Percentiles rank a stretch among this genome's conserved stretches.
Evolutionary conservation across 2,113 vertebrate genomes (phyloP).

Genomic region (Macaca nemestrina): DNA sequence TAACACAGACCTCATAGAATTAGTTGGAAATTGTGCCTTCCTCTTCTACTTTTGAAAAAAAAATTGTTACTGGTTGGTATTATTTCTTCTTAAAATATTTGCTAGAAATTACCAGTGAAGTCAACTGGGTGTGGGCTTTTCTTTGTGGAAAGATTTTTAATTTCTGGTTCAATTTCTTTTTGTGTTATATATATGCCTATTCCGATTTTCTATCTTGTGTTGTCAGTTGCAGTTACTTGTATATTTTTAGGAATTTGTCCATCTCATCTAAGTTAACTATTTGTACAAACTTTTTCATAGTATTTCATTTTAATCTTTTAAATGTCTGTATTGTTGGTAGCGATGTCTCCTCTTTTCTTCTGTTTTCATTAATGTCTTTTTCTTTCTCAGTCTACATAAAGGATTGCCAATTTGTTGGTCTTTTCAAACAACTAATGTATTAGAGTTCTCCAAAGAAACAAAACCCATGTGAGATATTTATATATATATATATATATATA

Average conservation of each 20-base stretch:
- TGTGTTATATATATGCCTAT: neutral
- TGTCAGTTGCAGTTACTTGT: neutral
- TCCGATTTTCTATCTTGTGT: neutral
- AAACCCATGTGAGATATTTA: neutral
- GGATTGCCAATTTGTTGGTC: neutral
- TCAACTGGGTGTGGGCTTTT: neutral
- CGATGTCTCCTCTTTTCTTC: neutral
- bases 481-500: neutral
- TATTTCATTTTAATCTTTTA: neutral
- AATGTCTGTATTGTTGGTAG: neutral
- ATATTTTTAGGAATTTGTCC: neutral
- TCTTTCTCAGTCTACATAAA: neutral
- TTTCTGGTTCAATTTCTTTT: neutral
- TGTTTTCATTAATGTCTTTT: neutral
- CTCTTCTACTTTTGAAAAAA: neutral
- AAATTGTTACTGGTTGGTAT: neutral
- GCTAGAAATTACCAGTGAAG: neutral
- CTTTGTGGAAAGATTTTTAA: neutral
- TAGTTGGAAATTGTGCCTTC: neutral
- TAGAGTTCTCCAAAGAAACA: neutral
- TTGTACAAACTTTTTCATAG: neutral
- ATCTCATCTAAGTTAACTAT: neutral
- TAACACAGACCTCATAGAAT: neutral
- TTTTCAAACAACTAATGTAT: neutral
- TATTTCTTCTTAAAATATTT: slow-evolving; percentile 26